Base-by-base conservation (phyloP, 2,797 vertebrate species). In the Tinamus major region DNA sequence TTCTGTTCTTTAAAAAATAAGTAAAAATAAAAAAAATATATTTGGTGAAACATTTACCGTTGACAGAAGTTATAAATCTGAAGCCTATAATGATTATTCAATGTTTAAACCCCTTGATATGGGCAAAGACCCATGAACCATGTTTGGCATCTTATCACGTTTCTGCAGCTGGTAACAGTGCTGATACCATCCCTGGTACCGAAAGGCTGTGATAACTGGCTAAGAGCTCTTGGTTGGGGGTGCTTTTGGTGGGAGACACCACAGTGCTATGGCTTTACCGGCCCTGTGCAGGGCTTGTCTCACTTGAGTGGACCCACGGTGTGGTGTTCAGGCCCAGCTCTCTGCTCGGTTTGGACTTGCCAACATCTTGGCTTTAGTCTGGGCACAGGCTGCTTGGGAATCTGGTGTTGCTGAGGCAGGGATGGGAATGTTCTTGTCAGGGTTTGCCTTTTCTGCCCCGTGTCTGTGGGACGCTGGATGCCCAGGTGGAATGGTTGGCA, bases 381-480 rank as follows among this genome's bases (percentile, higher is more conserved):
- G 55, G 1, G 0, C 68, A 26, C 23, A 74, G 13, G 9, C 13
- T 86, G 27, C n/a, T 35, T 56, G 18, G 21, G 82, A 79, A 55
- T 13, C 6, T 4, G 31, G 35, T 51, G 8, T 16, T 37, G 10
- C 10, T 33, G 37, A 56, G 33, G 29, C 41, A 51, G 2, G 53
- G 53, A 19, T 53, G 16, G 9, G 18, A 58, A 80, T 2, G 19
- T 78, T 74, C 31, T 37, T 49, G 13, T 6, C 61, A 14, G 13
- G 61, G 4, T 2, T 65, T 23, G 19, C 16, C 29, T n/a, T 44
- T 69, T 62, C 35, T 78, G 23, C 27, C 21, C 20, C 6, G 26
- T 21, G 58, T 24, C 5, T 53, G 9, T n/a, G 16, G 37, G 31
- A n/a, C 0, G 2, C 58, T 17, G 42, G 6, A 51, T 51, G 49